These are phyloP conservation scores for Cremastinae sp. DNA, from an alignment of 2,888 invertebrate genomes.

Conservation along the genomic window DNA sequence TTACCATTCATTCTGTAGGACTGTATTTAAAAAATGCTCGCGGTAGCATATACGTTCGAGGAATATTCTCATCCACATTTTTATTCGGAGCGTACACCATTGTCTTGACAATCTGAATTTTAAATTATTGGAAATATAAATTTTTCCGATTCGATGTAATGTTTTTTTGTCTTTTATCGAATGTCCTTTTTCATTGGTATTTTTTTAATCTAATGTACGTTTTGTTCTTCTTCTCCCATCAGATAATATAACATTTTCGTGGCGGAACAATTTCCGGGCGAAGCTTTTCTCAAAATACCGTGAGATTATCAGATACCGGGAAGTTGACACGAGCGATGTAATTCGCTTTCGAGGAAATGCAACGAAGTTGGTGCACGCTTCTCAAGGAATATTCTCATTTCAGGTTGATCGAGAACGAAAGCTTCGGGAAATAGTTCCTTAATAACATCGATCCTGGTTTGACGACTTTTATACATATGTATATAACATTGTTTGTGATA, in stretches of 20 bases:
- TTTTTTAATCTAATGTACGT: background rate
- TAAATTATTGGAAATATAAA: no score
- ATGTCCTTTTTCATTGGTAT: no score
- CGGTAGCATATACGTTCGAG: no score
- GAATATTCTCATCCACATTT: no score
- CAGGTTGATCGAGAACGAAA: conserved; percentile 27
- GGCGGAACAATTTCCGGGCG: background rate
- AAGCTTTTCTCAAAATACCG: background rate
- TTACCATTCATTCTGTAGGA: no score
- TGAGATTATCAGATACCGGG: conserved; percentile 35
- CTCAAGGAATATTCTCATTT: conserved; percentile 6
- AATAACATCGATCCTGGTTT: conserved; percentile 13
- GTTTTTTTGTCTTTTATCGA: no score
- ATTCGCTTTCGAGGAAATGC: conserved; percentile 5
- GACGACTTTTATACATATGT: no score
- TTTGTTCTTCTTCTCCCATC: background rate
- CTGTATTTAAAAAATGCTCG: no score
- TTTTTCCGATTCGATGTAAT: conserved; percentile 21
- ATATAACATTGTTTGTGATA: conserved; percentile 46
- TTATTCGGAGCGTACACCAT: no score
- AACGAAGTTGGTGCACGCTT: background rate
- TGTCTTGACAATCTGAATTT: no score
- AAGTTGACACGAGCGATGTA: conserved; percentile 52
- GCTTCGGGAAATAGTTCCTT: conserved; percentile 28
- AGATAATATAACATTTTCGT: background rate